These are phyloP conservation scores for Drosophila fuyamai DNA, from an alignment of 1,140 invertebrate genomes.

Conservation along the genomic window DNA sequence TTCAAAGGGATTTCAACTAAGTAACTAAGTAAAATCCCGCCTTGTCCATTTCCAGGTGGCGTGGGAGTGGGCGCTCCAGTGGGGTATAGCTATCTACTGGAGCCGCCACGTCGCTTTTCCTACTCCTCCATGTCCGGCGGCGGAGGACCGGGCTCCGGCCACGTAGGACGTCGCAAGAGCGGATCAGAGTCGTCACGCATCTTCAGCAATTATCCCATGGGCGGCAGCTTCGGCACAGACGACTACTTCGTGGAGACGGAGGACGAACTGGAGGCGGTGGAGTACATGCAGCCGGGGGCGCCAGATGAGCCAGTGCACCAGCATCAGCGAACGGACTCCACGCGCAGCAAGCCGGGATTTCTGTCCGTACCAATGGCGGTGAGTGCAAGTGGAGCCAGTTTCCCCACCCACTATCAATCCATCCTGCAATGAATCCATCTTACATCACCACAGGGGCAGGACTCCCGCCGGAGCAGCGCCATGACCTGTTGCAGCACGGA, in stretches of 20 bases:
- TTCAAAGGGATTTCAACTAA: too few species aligned
- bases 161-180: slow-evolving; percentile 84
- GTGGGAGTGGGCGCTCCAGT: slow-evolving; percentile 82
- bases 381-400: slow-evolving; percentile 21
- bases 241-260: slow-evolving; percentile 85
- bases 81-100: slow-evolving; percentile 89
- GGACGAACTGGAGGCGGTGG: slow-evolving; percentile 82
- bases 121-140: slow-evolving; percentile 80
- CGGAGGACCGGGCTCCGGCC: slow-evolving; percentile 71
- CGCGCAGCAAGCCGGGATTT: slow-evolving; percentile 84
- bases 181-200: slow-evolving; percentile 83
- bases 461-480: slow-evolving; percentile 90
- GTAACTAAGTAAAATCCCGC: neutral
- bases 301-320: slow-evolving; percentile 36
- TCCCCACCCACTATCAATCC: neutral
- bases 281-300: slow-evolving; percentile 60
- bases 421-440: neutral
- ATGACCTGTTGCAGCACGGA: slow-evolving; percentile 93
- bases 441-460: slow-evolving; percentile 62
- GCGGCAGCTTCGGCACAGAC: slow-evolving; percentile 85
- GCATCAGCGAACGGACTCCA: slow-evolving; percentile 73
- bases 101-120: slow-evolving; percentile 87
- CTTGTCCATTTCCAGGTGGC: slow-evolving; percentile 37
- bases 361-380: slow-evolving; percentile 84
- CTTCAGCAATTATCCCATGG: slow-evolving; percentile 86